These are phyloP conservation scores for Saccostrea glomerata DNA, from an alignment of 1,140 invertebrate species.

Conservation along the genomic window DNA sequence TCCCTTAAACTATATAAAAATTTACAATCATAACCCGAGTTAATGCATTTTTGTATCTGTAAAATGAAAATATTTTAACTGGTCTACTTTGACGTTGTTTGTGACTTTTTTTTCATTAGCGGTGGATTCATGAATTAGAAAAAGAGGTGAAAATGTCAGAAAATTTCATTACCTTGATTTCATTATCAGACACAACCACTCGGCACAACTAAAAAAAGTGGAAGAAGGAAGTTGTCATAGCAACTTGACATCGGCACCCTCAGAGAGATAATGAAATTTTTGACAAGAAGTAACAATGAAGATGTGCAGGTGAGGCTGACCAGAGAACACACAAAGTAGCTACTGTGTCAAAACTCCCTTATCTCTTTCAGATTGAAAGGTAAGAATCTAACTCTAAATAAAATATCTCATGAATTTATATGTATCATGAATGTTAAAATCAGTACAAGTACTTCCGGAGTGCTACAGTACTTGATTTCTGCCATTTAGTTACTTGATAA, in stretches of 20 bases:
- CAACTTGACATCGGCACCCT: conserved; percentile 6
- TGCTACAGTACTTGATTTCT: no score
- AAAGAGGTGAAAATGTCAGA: conserved; percentile 38
- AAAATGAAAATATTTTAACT: background rate
- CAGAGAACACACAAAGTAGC: background rate
- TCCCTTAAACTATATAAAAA: conserved; percentile 15
- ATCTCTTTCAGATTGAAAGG: no score
- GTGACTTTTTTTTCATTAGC: background rate
- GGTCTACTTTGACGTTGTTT: background rate
- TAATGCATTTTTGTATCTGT: background rate
- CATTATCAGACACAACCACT: conserved; percentile 42
- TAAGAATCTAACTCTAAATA: no score
- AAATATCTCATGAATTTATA: no score
- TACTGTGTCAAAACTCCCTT: background rate
- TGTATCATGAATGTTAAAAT: no score
- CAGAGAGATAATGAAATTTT: conserved; percentile 42
- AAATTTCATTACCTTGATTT: conserved; percentile 49
- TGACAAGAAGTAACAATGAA: conserved; percentile 24
- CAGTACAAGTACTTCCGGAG: no score
- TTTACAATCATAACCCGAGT: background rate
- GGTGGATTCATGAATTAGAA: conserved; percentile 1
- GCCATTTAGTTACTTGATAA: background rate
- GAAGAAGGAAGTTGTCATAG: conserved; percentile 13
- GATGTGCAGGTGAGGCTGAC: conserved; percentile 6
- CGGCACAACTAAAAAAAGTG: conserved; percentile 42